Percentiles rank a stretch among this genome's conserved stretches.
Conservation (phyloP, 2,113 vertebrate species). For the Ardeotis arabs region DNA sequence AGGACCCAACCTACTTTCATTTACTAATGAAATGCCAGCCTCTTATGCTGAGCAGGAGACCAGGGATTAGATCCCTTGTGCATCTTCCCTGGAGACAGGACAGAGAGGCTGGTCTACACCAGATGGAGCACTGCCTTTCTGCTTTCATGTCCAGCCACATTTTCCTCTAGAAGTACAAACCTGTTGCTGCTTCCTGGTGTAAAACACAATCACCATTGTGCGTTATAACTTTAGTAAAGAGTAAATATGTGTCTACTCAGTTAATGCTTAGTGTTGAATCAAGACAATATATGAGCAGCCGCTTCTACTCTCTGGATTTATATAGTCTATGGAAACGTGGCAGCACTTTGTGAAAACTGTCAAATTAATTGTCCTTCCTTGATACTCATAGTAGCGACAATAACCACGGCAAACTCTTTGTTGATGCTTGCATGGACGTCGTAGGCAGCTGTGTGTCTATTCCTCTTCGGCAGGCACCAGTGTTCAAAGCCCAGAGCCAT, state of each 20-base stretch:
- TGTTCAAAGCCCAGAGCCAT: background rate
- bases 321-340: background rate
- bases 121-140: background rate
- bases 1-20: background rate
- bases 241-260: background rate
- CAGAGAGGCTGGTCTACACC: background rate
- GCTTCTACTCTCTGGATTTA: background rate
- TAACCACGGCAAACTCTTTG: background rate
- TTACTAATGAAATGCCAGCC: background rate
- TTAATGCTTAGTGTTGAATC: background rate
- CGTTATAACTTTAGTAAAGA: background rate
- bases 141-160: background rate
- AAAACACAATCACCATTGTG: background rate
- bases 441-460: background rate
- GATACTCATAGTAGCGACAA: accelerated
- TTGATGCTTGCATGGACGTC: background rate
- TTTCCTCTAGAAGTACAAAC: background rate
- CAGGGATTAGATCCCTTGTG: background rate
- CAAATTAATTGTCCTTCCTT: background rate
- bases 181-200: background rate
- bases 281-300: background rate
- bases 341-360: background rate
- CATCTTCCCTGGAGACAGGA: background rate
- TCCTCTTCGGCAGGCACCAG: background rate
- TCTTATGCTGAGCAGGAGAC: background rate